Evolutionary conservation across 2,797 vertebrate genomes (phyloP), one percentile per base, ranked within the genome.

Genomic region (Sebastes matsubarae): DNA sequence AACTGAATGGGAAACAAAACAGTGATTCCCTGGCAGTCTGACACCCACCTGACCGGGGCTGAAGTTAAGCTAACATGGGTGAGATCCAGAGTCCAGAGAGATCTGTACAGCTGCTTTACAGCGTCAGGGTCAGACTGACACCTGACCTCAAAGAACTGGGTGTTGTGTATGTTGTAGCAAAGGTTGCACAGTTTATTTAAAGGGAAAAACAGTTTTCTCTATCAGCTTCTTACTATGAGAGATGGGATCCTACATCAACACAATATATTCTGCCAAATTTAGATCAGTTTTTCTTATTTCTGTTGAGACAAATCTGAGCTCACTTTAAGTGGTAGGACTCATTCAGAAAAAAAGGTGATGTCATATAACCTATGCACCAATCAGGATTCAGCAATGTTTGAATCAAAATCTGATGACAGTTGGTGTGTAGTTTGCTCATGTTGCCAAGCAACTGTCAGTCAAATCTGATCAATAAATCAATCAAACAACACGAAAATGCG

Each of bases 31-130:
- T 70, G 64, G 59, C 80, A 72, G 65, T 20, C 42, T 42, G 54
- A 5, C 68, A 14, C 29, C 38, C 78, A 73, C 69, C 88, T 72
- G 65, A 75, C 58, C 14, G 61, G 72, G 69, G 65, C 72, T 77
- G 77, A 71, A 77, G 63, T 79, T 79, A 77, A 89, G 69, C 82
- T 70, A 61, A 52, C 61, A 11, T 68, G 68, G 73, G 68, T 30
- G 29, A 67, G 34, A 70, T 75, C 68, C 72, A 79, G 73, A 66
- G 64, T 6, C 24, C 63, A 59, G 30, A 82, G 61, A 72, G 70
- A 42, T 73, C 79, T 18, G 60, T 3, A 34, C 82, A 88, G 84
- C 86, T 90, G 84, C 72, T 78, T 74, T 4, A 55, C 18, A 4
- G 72, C 4, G 8, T 90, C 87, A 84, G 29, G 22, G 22, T 73